phyloP scores from a whole-genome alignment of 64 coral and sea anemone species.

The Pachyseris speciosa region DNA sequence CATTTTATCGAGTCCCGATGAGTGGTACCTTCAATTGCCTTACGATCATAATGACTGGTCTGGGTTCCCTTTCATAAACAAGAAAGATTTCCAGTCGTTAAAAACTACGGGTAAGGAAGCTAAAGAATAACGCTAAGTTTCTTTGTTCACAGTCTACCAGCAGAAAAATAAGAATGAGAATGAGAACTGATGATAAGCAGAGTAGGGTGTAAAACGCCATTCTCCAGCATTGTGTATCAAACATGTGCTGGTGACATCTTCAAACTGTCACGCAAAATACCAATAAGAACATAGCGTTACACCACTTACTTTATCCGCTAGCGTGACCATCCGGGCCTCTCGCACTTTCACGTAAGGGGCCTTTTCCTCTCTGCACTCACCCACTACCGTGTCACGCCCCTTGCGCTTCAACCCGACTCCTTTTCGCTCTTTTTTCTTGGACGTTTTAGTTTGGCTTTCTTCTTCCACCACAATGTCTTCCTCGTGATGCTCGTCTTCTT shows the following conservation, averaged over 20 bases:
- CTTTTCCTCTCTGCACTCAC: conserved; percentile 69
- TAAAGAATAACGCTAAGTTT: background rate
- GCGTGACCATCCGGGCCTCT: conserved; percentile 74
- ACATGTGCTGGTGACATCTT: background rate
- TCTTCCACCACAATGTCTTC: background rate
- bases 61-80: conserved; percentile 78
- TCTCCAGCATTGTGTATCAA: no score
- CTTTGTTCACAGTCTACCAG: background rate
- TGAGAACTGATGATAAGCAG: no score
- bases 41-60: conserved; percentile 60
- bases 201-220: no score
- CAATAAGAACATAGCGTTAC: background rate
- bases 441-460: background rate
- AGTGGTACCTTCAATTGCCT: background rate
- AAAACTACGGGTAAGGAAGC: no score
- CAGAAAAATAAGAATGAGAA: no score
- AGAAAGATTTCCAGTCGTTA: background rate
- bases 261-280: background rate
- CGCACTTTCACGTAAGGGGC: conserved; percentile 81
- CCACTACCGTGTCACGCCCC: background rate
- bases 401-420: background rate
- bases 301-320: conserved; percentile 80
- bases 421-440: background rate
- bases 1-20: background rate
- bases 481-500: background rate